These are phyloP conservation scores for Drosophila nr. fundita DNA, from an alignment of 2,888 invertebrate genomes.

Conservation along the genomic window DNA sequence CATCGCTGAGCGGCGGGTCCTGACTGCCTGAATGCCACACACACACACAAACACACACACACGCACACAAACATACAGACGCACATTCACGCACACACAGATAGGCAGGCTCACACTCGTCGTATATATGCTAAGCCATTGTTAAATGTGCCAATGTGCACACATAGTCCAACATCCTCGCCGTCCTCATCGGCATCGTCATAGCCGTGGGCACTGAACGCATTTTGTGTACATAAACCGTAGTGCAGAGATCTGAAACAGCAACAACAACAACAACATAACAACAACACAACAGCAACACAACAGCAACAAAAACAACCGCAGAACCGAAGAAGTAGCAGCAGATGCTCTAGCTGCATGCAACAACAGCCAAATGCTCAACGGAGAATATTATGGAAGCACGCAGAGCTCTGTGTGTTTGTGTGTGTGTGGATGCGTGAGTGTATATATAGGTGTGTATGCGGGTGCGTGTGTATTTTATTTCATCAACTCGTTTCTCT, in stretches of 20 bases:
- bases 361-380: conserved; percentile 71
- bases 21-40: conserved; percentile 22
- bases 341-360: conserved; percentile 27
- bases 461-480: conserved; percentile 2
- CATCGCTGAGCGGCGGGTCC: conserved; percentile 62
- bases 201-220: conserved; percentile 50
- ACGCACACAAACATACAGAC: conserved; percentile 19
- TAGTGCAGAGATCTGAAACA: conserved; percentile 54
- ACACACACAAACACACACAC: neutral
- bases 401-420: conserved; percentile 22
- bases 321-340: conserved; percentile 20
- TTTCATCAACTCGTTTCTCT: conserved; percentile 16
- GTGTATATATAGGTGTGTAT: conserved; percentile 1
- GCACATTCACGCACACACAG: conserved; percentile 12
- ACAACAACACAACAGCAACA: conserved; percentile 17
- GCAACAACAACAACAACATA: conserved; percentile 22
- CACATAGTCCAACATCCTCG: conserved; percentile 57
- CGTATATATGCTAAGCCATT: conserved; percentile 46
- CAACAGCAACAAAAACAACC: conserved; percentile 28
- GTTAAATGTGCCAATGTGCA: conserved; percentile 78
- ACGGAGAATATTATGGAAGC: conserved; percentile 68
- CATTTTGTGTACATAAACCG: conserved; percentile 72
- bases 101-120: conserved; percentile 18
- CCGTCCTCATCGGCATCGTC: conserved; percentile 30
- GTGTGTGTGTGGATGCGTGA: conserved; percentile 1